A percentile compares a stretch with the other conserved stretches of the same genome.
phyloP scores from a whole-genome alignment of 2,888 invertebrate species.

The Biston betularia region DNA sequence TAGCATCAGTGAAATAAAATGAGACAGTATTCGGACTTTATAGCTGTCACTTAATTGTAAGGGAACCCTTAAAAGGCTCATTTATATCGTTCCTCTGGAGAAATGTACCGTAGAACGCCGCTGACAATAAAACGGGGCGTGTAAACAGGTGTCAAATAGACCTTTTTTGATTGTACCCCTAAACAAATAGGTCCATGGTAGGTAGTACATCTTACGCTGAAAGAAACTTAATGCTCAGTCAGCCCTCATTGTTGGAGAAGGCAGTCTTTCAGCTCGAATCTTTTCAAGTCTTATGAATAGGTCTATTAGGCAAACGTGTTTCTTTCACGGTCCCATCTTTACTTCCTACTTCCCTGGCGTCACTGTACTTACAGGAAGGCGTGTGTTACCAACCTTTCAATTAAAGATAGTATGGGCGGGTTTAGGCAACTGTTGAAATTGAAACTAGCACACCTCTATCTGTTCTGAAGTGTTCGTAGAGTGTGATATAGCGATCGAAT shows the following conservation, averaged over 20 bases:
- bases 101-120: constrained; percentile 49
- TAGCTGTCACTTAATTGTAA: constrained; percentile 44
- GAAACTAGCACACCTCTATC: too few relatives aligned
- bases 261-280: constrained; percentile 22
- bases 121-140: constrained; percentile 53
- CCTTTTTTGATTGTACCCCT: constrained; percentile 33
- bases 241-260: constrained; percentile 32
- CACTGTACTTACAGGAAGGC: background rate
- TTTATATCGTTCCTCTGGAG: constrained; percentile 44
- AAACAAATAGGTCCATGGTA: constrained; percentile 23
- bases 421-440: too few relatives aligned
- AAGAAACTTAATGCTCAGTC: constrained; percentile 31
- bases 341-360: constrained; percentile 1
- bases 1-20: constrained; percentile 35
- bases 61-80: constrained; percentile 44
- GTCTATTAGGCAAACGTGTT: constrained; percentile 24
- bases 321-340: constrained; percentile 16
- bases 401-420: too few relatives aligned
- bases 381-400: background rate
- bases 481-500: too few relatives aligned
- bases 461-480: too few relatives aligned
- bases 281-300: constrained; percentile 29
- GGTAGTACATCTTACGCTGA: constrained; percentile 24
- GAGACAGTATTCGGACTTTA: constrained; percentile 39
- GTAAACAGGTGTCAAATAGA: constrained; percentile 54